Conservation (phyloP, 2,113 vertebrate genomes). For the Lophius piscatorius region DNA sequence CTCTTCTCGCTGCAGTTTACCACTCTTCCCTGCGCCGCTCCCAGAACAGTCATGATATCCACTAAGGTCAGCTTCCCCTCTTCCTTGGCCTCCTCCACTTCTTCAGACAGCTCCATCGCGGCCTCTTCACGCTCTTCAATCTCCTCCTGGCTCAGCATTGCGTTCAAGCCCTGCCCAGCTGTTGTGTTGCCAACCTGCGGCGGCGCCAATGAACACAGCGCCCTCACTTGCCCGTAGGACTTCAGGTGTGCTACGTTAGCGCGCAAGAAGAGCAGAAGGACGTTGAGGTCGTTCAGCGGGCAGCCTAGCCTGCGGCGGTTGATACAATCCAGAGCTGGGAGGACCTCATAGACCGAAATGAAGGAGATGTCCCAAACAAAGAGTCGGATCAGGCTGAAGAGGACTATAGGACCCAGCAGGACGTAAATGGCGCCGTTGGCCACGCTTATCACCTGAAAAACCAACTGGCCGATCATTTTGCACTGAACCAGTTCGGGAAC, state of each 20-base stretch:
- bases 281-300: slow-evolving; percentile 92
- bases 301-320: slow-evolving; percentile 89
- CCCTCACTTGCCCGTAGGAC: slow-evolving; percentile 89
- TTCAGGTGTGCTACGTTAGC: slow-evolving; percentile 89
- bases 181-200: slow-evolving; percentile 79
- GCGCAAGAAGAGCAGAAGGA: slow-evolving; percentile 91
- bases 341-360: slow-evolving; percentile 91
- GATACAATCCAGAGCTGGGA: slow-evolving; percentile 90
- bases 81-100: slow-evolving; percentile 76
- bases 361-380: slow-evolving; percentile 94
- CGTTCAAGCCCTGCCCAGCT: slow-evolving; percentile 41
- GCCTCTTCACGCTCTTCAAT: slow-evolving; percentile 76
- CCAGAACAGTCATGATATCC: slow-evolving; percentile 95
- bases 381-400: slow-evolving; percentile 89
- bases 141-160: slow-evolving; percentile 76
- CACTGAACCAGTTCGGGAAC: slow-evolving; percentile 87
- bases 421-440: slow-evolving; percentile 84
- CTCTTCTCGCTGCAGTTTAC: slow-evolving; percentile 77
- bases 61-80: slow-evolving; percentile 86
- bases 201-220: slow-evolving; percentile 85
- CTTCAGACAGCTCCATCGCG: slow-evolving; percentile 76
- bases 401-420: slow-evolving; percentile 84
- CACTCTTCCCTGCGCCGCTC: slow-evolving; percentile 80
- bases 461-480: slow-evolving; percentile 87
- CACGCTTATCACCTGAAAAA: slow-evolving; percentile 92